Percentiles rank a stretch among this genome's conserved stretches.
These are phyloP conservation scores for Pachymerium ferrugineum DNA, from an alignment of 2,888 invertebrate genomes.

Conservation along the genomic window DNA sequence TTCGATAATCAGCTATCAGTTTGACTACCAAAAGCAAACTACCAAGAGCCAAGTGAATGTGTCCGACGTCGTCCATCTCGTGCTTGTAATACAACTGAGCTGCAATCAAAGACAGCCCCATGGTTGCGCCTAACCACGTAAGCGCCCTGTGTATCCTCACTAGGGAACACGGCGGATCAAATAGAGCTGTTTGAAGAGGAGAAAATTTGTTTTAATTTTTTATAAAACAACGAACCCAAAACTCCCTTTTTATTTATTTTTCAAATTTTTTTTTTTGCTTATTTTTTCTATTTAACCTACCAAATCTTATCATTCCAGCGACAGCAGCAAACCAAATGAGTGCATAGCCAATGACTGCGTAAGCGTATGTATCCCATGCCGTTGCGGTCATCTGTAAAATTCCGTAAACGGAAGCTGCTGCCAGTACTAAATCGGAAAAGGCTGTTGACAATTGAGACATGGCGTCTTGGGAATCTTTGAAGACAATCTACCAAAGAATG, in stretches of 20 bases:
- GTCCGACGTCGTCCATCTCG: slow-evolving; percentile 29
- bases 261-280: background rate
- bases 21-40: slow-evolving; percentile 28
- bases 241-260: background rate
- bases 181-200: background rate
- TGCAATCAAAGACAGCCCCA: slow-evolving; percentile 34
- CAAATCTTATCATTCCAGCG: slow-evolving; percentile 29
- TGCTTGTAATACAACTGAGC: slow-evolving; percentile 32
- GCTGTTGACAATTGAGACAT: slow-evolving; percentile 34
- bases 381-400: slow-evolving; percentile 23
- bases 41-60: slow-evolving; percentile 29
- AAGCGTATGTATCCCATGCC: background rate
- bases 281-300: background rate
- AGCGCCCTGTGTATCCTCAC: slow-evolving; percentile 30
- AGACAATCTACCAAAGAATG: background rate
- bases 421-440: slow-evolving; percentile 35
- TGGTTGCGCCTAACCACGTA: slow-evolving; percentile 31
- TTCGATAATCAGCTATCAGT: slow-evolving; percentile 28
- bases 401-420: slow-evolving; percentile 27
- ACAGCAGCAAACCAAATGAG: slow-evolving; percentile 20
- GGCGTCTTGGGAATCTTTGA: background rate
- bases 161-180: slow-evolving; percentile 27
- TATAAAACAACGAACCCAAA: too few species aligned
- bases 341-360: slow-evolving; percentile 25
- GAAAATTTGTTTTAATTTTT: slow-evolving; percentile 22